phyloP scores from a whole-genome alignment of 2,113 vertebrate genomes.

The Limanda limanda region DNA sequence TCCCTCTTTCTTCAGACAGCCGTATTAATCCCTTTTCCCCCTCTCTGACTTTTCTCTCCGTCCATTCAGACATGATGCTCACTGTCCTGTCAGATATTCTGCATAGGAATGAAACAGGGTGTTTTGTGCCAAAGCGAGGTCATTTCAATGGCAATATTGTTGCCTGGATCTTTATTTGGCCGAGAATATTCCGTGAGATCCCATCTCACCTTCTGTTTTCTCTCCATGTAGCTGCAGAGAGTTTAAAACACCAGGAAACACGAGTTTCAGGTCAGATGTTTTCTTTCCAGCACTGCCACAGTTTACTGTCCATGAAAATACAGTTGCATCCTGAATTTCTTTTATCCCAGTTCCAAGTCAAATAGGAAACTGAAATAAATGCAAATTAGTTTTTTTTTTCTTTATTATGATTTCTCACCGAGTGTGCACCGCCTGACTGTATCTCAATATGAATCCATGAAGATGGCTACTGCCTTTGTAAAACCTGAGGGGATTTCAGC shows the following conservation, averaged over 20 bases:
- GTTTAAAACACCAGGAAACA: slow-evolving; percentile 36
- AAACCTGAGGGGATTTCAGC: slow-evolving; percentile 79
- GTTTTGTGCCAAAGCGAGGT: slow-evolving; percentile 62
- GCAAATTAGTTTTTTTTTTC: slow-evolving; percentile 54
- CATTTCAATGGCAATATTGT: slow-evolving; percentile 70
- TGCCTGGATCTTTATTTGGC: slow-evolving; percentile 34
- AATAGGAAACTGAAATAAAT: slow-evolving; percentile 67
- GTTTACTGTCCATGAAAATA: slow-evolving; percentile 52
- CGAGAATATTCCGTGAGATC: slow-evolving; percentile 22
- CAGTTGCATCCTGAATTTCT: slow-evolving; percentile 41
- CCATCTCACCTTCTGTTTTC: slow-evolving; percentile 22
- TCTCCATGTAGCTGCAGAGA: slow-evolving; percentile 4
- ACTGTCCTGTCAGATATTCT: slow-evolving; percentile 60
- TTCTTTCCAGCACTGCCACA: slow-evolving; percentile 35
- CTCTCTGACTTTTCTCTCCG: slow-evolving; percentile 6
- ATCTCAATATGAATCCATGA: slow-evolving; percentile 79
- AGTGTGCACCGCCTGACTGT: slow-evolving; percentile 62
- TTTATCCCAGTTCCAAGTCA: slow-evolving; percentile 56
- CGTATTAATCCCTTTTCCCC: slow-evolving; percentile 50
- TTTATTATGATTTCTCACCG: slow-evolving; percentile 70
- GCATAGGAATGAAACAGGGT: slow-evolving; percentile 54
- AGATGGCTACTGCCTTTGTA: slow-evolving; percentile 72
- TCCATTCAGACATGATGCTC: slow-evolving; percentile 36
- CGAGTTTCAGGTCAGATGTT: slow-evolving; percentile 28
- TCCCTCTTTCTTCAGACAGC: slow-evolving; percentile 45